Evolutionary conservation across 2,888 invertebrate species (phyloP), one percentile per base, ranked within the genome.

Genomic region (Zygogramma bicolorata): DNA sequence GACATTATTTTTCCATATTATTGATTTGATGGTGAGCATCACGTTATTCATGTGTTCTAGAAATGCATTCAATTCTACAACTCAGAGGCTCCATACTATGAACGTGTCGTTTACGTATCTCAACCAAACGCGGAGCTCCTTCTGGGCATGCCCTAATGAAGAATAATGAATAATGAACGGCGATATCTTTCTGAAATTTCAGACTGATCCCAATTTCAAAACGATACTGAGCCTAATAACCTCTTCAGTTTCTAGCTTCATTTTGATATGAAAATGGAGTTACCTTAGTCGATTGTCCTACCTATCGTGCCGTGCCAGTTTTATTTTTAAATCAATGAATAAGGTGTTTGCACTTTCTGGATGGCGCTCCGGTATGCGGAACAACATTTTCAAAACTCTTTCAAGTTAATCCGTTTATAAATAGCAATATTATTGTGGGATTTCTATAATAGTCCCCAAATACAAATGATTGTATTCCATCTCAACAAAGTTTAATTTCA

Each of bases 351-450:
- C 42, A 58, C 71, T 58, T 58, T 61, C 60, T 57, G 68, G 57
- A 68, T 29, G 58, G 27, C 65, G 61, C 57, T 58, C 49, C 49
- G 53, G 65, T 60, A 72, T 40, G 72, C 72, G 72, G 72, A 72
- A 72, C 72, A 68, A 40, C 68, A 65, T 68, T 72, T 60, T 68
- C 42, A 20, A 60, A 66, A 25, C 53, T 53, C 53, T 27, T 53
- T 53, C 53, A 53, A n/a, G 53, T 53, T 53, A 53, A 53, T 53
- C 15, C 5, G 2, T 6, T 27, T 53, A 53, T 25, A n/a, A 53
- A 53, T 53, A 53, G n/a, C 22, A 22, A 6, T n/a, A 53, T 53
- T 53, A 25, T 53, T 53, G 27, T 53, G 27, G 22, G 13, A 53
- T 13, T 25, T 53, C 22, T 53, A 6, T 4, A 5, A 27, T 53